phyloP scores from a whole-genome alignment of 2,888 invertebrate genomes.

The Oasisia sp. region DNA sequence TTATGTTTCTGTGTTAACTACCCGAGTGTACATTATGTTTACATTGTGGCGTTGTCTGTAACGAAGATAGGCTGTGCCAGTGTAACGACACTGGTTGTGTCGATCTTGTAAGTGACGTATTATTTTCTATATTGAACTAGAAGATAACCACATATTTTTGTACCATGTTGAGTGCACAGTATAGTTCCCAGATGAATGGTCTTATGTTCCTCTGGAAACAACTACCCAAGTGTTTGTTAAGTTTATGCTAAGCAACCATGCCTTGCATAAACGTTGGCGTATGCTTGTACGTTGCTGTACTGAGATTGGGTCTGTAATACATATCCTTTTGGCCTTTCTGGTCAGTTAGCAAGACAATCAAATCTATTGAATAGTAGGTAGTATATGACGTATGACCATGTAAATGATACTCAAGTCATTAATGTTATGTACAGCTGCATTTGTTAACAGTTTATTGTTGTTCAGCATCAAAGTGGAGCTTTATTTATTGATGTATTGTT shows the following conservation, averaged over 20 bases:
- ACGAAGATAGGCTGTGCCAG: neutral
- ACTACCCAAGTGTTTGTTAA: neutral
- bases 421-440: neutral
- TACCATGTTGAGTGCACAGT: neutral
- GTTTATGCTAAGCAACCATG: neutral
- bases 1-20: neutral
- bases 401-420: neutral
- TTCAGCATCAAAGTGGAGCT: neutral
- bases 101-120: neutral
- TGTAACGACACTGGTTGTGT: neutral
- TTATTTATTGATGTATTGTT: neutral
- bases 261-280: neutral
- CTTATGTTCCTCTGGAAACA: neutral
- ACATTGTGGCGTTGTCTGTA: neutral
- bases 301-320: neutral
- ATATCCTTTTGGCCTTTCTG: constrained; percentile 4
- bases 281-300: neutral
- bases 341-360: neutral
- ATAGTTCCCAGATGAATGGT: neutral
- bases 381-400: neutral
- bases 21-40: neutral
- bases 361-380: neutral
- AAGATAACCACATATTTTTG: neutral
- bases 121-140: neutral
- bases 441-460: neutral